These are phyloP conservation scores for Abscondita cerata DNA, from an alignment of 2,888 invertebrate species.

Conservation along the genomic window DNA sequence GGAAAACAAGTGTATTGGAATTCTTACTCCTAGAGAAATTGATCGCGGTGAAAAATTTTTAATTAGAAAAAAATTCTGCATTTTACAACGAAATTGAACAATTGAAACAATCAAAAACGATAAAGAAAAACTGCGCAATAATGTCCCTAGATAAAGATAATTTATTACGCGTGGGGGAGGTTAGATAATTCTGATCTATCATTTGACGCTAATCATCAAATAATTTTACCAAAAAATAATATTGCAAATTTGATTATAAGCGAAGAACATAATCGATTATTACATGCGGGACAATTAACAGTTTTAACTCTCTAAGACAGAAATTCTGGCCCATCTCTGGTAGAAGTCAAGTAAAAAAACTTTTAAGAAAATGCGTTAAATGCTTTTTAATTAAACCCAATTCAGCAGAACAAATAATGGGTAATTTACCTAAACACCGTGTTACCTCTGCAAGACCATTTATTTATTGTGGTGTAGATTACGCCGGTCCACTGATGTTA, in stretches of 20 bases:
- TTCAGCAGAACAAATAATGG: slow-evolving; percentile 25
- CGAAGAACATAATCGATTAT: slow-evolving; percentile 34
- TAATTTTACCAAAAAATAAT: slow-evolving; percentile 38
- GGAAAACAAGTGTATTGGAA: neutral
- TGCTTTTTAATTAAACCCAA: slow-evolving; percentile 32
- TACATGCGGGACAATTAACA: slow-evolving; percentile 38
- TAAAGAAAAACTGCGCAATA: neutral
- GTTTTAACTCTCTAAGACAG: slow-evolving; percentile 25
- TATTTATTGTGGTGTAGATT: no score
- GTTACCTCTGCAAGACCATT: no score
- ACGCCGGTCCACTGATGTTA: no score
- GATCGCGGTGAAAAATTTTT: neutral
- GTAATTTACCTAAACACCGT: slow-evolving; percentile 25
- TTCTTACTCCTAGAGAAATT: neutral
- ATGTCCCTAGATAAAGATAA: neutral
- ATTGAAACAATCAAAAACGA: neutral
- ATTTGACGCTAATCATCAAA: neutral
- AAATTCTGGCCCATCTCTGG: slow-evolving; percentile 32
- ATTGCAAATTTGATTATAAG: slow-evolving; percentile 41
- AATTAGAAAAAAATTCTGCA: neutral
- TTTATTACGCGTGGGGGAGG: neutral
- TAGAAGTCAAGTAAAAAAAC: slow-evolving; percentile 8
- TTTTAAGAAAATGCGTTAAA: slow-evolving; percentile 21
- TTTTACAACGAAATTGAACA: neutral
- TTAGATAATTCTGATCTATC: neutral